Conservation (phyloP, 64 coral and sea anemone genomes). For the Hydrozoanthus tunicans region DNA sequence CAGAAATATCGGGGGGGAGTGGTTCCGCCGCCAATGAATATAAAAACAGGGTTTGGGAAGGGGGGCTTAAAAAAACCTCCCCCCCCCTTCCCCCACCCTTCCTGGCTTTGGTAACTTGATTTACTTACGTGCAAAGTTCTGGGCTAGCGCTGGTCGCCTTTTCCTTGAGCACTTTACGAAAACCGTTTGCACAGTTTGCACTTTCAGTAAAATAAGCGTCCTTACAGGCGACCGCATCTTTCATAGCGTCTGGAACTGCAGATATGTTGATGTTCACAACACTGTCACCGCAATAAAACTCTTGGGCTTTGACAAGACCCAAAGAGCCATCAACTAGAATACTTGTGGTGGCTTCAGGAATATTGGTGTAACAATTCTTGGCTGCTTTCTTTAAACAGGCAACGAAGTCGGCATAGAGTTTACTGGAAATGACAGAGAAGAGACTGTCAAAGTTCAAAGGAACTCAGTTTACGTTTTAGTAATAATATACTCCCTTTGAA, state of each 20-base stretch:
- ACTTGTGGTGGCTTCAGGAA: neutral
- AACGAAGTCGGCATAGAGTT: neutral
- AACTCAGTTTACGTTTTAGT: neutral
- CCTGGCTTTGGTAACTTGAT: neutral
- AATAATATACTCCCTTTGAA: neutral
- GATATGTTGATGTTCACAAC: slow-evolving; percentile 32
- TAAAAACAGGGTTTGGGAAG: neutral
- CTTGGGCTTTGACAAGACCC: slow-evolving; percentile 21
- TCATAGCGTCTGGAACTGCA: slow-evolving; percentile 37
- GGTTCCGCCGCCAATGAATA: no score
- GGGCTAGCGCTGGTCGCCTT: neutral
- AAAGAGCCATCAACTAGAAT: slow-evolving; percentile 52
- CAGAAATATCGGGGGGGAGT: no score
- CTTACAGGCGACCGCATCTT: slow-evolving; percentile 46
- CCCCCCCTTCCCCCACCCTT: neutral
- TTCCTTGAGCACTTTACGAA: slow-evolving; percentile 23
- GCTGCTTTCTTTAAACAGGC: neutral
- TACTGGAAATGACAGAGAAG: neutral
- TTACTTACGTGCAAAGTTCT: slow-evolving; percentile 55
- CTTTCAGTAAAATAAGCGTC: slow-evolving; percentile 36
- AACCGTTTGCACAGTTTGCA: slow-evolving; percentile 46
- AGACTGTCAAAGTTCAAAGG: neutral
- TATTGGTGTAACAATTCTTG: neutral
- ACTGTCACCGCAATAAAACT: slow-evolving; percentile 42
- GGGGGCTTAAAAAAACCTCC: neutral